These are phyloP conservation scores for Drosophila macrothrix DNA, from an alignment of 2,888 invertebrate species.

Conservation along the genomic window DNA sequence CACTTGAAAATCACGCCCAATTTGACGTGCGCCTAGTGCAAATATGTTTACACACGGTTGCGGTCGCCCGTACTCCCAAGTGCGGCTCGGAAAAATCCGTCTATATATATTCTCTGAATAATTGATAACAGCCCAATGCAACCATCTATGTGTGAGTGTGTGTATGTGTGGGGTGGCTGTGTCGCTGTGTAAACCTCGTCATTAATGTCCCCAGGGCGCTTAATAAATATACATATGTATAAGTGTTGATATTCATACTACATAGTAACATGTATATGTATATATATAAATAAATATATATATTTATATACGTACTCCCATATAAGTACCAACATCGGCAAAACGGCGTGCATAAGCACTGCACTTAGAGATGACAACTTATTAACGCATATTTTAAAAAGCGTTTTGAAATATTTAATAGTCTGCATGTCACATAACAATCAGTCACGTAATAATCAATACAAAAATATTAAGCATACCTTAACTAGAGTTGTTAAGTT, in stretches of 20 bases:
- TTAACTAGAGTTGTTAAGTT: not conserved
- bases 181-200: conserved; percentile 66
- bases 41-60: conserved; percentile 60
- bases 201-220: conserved; percentile 63
- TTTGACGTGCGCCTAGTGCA: conserved; percentile 77
- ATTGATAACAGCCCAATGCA: conserved; percentile 69
- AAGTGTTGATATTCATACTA: conserved; percentile 26
- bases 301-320: not conserved
- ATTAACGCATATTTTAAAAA: not conserved
- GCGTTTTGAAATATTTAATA: not conserved
- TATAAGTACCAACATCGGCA: conserved; percentile 1
- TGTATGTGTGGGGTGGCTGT: conserved; percentile 31
- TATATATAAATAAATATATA: not conserved
- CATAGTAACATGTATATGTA: not conserved
- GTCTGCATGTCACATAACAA: not conserved
- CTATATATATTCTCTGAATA: conserved; percentile 73
- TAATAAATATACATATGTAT: conserved; percentile 51
- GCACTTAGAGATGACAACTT: conserved; percentile 17
- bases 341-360: conserved; percentile 10
- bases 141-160: conserved; percentile 37
- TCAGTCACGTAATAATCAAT: not conserved
- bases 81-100: conserved; percentile 64
- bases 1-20: conserved; percentile 80
- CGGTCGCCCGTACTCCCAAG: conserved; percentile 21
- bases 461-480: not conserved